These are phyloP conservation scores for Urosaurus nigricauda DNA, from an alignment of 2,797 vertebrate species.

Conservation along the genomic window DNA sequence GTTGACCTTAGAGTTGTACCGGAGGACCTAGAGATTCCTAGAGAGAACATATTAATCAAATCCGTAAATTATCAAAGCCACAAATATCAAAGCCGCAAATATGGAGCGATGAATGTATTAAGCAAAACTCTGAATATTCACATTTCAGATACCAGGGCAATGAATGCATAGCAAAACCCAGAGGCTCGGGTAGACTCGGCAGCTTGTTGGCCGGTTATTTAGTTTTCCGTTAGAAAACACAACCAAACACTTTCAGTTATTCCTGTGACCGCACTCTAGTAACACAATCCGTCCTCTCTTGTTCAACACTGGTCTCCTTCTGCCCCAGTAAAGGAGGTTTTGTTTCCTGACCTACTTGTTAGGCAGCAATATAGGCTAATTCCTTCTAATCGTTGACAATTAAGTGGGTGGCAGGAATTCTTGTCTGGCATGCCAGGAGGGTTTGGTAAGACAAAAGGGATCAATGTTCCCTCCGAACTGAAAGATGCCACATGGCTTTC, in stretches of 20 bases:
- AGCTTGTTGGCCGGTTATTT: neutral
- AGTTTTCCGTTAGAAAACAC: neutral
- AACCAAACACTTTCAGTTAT: neutral
- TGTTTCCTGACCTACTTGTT: constrained; percentile 32
- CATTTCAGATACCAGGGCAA: neutral
- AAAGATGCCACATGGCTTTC: neutral
- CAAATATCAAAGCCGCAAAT: no score
- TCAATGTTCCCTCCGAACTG: no score
- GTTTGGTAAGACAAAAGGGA: neutral
- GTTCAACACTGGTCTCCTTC: neutral
- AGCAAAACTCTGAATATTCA: neutral
- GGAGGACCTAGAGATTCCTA: no score
- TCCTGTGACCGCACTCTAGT: neutral
- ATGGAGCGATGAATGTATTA: neutral
- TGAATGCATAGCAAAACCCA: neutral
- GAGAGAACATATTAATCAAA: no score
- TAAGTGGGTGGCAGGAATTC: neutral
- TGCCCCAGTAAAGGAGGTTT: neutral
- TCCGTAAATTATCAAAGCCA: no score
- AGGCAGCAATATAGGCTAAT: constrained; percentile 25
- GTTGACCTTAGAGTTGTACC: no score
- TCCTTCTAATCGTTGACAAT: constrained; percentile 24
- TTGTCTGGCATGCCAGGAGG: neutral
- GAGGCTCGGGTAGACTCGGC: neutral
- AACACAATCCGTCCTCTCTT: neutral